Conservation (phyloP, 2,797 vertebrate species). For the Australoheros facetus region DNA sequence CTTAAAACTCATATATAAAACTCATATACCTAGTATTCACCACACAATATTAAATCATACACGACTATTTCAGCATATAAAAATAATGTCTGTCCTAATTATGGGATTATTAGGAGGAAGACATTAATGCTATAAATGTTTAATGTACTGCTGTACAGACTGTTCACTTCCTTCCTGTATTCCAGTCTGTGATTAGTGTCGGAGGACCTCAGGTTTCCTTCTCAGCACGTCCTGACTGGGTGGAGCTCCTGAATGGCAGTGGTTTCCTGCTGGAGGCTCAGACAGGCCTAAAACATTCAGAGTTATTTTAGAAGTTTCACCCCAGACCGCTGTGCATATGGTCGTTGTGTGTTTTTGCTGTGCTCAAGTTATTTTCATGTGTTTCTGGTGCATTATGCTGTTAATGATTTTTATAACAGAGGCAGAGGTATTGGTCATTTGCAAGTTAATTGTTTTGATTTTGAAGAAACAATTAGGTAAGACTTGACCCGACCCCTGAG, state of each 20-base stretch:
- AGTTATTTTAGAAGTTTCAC: slow-evolving; percentile 44
- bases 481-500: neutral
- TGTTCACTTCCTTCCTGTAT: slow-evolving; percentile 55
- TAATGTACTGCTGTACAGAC: slow-evolving; percentile 50
- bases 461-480: neutral
- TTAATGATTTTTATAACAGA: neutral
- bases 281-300: slow-evolving; percentile 4
- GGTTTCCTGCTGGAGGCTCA: slow-evolving; percentile 60
- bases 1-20: too few species aligned
- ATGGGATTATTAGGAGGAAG: slow-evolving; percentile 5
- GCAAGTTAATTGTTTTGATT: neutral
- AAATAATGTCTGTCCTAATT: neutral
- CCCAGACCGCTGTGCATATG: neutral
- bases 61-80: neutral
- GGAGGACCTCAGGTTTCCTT: slow-evolving; percentile 57
- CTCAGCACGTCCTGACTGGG: slow-evolving; percentile 41
- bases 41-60: neutral
- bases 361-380: neutral
- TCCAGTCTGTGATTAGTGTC: slow-evolving; percentile 39
- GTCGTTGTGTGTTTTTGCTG: neutral
- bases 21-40: too few species aligned
- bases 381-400: neutral
- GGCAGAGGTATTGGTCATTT: neutral
- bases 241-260: slow-evolving; percentile 51
- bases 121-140: slow-evolving; percentile 8